These are phyloP conservation scores for Austrofundulus limnaeus DNA, from an alignment of 2,113 vertebrate species.

Conservation along the genomic window DNA sequence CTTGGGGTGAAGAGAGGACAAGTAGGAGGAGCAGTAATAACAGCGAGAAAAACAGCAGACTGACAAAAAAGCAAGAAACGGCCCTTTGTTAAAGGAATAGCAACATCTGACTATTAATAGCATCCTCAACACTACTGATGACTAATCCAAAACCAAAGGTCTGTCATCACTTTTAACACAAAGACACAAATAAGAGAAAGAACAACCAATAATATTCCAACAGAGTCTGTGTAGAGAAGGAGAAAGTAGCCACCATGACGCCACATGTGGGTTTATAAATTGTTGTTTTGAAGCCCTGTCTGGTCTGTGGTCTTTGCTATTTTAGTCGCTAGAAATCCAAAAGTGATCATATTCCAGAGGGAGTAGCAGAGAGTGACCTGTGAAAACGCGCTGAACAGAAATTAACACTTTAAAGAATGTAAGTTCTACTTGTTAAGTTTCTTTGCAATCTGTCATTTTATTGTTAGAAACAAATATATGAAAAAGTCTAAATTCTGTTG, in stretches of 20 bases:
- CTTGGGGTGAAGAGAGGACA: slow-evolving; percentile 9
- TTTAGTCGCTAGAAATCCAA: not conserved
- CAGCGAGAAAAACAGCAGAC: slow-evolving; percentile 14
- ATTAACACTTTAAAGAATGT: not conserved
- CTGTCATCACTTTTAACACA: not conserved
- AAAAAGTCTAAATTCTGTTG: too few relatives aligned
- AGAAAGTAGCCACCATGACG: not conserved
- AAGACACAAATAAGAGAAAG: not conserved
- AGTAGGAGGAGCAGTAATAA: slow-evolving; percentile 26
- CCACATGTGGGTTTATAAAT: not conserved
- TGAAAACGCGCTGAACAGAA: not conserved
- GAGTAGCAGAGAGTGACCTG: not conserved
- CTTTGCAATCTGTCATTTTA: too few relatives aligned
- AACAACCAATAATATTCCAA: not conserved
- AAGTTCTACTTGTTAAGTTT: not conserved
- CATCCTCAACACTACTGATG: slow-evolving; percentile 29
- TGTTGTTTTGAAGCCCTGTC: not conserved
- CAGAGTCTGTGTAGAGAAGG: not conserved
- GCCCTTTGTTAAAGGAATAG: slow-evolving; percentile 41
- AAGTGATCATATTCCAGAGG: not conserved
- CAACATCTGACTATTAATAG: slow-evolving; percentile 62
- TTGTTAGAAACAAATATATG: too few relatives aligned
- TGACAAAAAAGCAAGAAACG: slow-evolving; percentile 22
- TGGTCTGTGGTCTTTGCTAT: not conserved
- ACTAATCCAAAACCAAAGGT: slow-evolving; percentile 22